A percentile compares a stretch with the other conserved stretches of the same genome.
phyloP scores from a whole-genome alignment of 2,113 vertebrate species.

The Tychaedon coryphoeus region DNA sequence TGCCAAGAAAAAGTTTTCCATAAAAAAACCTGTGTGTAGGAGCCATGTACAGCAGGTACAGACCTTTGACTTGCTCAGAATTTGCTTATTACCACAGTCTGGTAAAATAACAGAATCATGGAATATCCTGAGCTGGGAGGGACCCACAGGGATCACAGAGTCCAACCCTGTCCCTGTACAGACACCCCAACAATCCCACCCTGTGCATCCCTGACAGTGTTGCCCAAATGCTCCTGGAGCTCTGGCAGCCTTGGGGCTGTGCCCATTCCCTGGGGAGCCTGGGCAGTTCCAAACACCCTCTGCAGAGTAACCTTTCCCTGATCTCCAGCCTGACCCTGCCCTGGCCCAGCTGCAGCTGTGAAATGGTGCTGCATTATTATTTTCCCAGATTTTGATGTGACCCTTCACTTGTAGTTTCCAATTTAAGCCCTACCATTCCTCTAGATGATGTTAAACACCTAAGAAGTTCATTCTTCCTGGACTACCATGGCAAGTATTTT shows the following conservation, averaged over 20 bases:
- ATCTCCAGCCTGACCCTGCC: background rate
- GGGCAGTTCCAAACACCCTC: background rate
- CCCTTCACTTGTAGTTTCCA: background rate
- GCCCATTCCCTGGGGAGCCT: background rate
- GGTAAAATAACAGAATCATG: background rate
- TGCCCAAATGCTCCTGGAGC: background rate
- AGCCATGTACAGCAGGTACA: background rate
- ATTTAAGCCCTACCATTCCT: background rate
- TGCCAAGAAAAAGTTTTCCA: background rate
- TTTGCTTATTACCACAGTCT: background rate
- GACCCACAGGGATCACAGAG: fast-evolving
- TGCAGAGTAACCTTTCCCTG: no score
- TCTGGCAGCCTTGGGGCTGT: background rate
- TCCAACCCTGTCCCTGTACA: fast-evolving
- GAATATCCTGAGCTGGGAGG: background rate
- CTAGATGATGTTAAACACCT: background rate
- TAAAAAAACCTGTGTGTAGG: background rate
- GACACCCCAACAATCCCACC: background rate
- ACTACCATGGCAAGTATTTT: background rate
- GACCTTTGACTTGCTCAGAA: background rate
- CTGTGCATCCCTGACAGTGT: fast-evolving
- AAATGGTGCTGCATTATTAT: background rate
- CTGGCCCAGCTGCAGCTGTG: background rate
- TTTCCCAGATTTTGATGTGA: background rate
- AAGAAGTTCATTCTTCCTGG: background rate